Percentiles rank a stretch among this genome's conserved stretches.
phyloP scores from a whole-genome alignment of 2,888 invertebrate species.

The Nomada hirtipes region DNA sequence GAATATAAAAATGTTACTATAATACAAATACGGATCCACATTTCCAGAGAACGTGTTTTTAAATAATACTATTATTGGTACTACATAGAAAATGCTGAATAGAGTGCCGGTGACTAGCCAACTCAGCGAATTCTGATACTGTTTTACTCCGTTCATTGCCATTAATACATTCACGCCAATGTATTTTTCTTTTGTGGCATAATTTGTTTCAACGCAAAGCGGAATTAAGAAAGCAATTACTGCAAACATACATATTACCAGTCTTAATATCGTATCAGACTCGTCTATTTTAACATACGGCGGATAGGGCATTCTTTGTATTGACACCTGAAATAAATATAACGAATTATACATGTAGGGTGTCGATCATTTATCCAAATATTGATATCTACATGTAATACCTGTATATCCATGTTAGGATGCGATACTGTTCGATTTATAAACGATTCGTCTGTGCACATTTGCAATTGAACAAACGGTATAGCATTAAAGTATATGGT shows the following conservation, averaged over 20 bases:
- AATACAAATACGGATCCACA: conserved; percentile 77
- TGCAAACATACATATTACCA: conserved; percentile 73
- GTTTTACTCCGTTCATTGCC: conserved; percentile 81
- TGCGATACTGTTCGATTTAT: conserved; percentile 67
- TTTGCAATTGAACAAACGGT: conserved; percentile 76
- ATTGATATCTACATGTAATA: conserved; percentile 12
- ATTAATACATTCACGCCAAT: conserved; percentile 82
- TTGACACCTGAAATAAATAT: conserved; percentile 70
- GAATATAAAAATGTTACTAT: conserved; percentile 80
- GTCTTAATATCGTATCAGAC: conserved; percentile 67
- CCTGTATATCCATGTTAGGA: conserved; percentile 47
- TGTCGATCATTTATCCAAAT: background rate
- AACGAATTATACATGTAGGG: conserved; percentile 2
- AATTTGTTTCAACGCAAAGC: conserved; percentile 78
- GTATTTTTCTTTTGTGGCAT: conserved; percentile 79
- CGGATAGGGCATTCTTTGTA: conserved; percentile 82
- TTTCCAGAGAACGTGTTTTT: conserved; percentile 75
- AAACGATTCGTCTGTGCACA: conserved; percentile 77
- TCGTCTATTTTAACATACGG: conserved; percentile 74
- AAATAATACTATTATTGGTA: conserved; percentile 77
- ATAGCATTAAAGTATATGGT: conserved; percentile 35
- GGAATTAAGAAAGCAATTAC: conserved; percentile 78
- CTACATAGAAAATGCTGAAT: conserved; percentile 76
- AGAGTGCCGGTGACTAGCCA: conserved; percentile 79
- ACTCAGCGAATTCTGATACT: conserved; percentile 78